These are phyloP conservation scores for Adelognathus sp. DNA, from an alignment of 2,888 invertebrate genomes.

Conservation along the genomic window DNA sequence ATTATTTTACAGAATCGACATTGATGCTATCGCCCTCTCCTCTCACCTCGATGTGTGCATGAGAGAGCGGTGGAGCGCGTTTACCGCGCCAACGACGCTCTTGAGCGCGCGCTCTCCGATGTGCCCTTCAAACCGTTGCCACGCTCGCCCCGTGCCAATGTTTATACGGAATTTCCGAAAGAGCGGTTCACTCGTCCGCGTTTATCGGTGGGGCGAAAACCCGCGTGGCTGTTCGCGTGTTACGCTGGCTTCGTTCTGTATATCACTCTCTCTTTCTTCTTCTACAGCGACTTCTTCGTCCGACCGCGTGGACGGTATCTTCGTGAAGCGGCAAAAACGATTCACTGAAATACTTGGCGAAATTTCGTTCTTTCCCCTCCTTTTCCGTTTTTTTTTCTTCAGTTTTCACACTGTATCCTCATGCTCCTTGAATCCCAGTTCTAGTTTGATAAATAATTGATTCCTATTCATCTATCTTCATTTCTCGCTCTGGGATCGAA, in stretches of 20 bases:
- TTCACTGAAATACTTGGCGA: constrained; percentile 28
- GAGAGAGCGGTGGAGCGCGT: neutral
- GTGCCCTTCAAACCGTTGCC: neutral
- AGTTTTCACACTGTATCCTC: neutral
- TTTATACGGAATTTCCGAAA: constrained; percentile 27
- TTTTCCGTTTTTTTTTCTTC: neutral
- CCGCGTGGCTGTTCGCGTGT: neutral
- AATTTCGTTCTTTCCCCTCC: neutral
- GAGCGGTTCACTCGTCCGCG: no score
- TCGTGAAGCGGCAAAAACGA: constrained; percentile 14
- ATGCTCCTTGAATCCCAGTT: neutral
- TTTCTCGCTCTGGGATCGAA: constrained; percentile 2
- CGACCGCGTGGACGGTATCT: constrained; percentile 29
- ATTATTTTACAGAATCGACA: neutral
- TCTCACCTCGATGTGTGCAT: constrained; percentile 32
- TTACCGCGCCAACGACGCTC: neutral
- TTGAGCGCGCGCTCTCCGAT: neutral
- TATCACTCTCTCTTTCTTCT: neutral
- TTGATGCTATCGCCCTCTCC: neutral
- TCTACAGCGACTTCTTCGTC: neutral
- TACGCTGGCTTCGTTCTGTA: neutral
- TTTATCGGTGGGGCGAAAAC: no score
- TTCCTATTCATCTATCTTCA: neutral
- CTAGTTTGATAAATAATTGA: no score
- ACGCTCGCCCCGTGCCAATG: constrained; percentile 12